phyloP scores from a whole-genome alignment of 2,888 invertebrate genomes.

The Dicyrtomina minuta region DNA sequence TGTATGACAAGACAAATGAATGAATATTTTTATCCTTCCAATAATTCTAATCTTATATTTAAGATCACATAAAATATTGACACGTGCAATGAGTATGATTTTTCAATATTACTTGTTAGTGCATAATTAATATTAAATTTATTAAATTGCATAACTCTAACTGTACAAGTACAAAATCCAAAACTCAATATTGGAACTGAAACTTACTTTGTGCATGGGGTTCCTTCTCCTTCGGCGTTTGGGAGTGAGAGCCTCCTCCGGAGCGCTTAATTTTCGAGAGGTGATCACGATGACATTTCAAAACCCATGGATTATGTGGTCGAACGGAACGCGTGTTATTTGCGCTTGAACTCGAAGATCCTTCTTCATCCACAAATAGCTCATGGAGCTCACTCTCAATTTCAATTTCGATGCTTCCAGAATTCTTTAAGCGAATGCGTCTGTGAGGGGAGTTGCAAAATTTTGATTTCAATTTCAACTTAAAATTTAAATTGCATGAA shows the following conservation, averaged over 20 bases:
- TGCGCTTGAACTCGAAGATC: slow-evolving; percentile 30
- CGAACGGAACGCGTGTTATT: slow-evolving; percentile 34
- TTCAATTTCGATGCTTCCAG: slow-evolving; percentile 56
- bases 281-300: slow-evolving; percentile 60
- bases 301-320: slow-evolving; percentile 61
- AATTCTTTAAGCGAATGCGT: slow-evolving; percentile 56
- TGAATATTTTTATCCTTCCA: no score
- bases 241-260: slow-evolving; percentile 34
- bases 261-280: slow-evolving; percentile 55
- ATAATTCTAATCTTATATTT: no score
- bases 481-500: no score
- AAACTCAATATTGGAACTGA: no score
- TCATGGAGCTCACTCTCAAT: slow-evolving; percentile 54
- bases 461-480: not conserved
- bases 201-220: slow-evolving; percentile 48
- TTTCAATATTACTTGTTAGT: no score
- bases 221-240: slow-evolving; percentile 46
- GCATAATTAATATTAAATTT: no score
- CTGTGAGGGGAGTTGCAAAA: slow-evolving; percentile 50
- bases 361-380: slow-evolving; percentile 54
- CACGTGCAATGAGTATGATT: no score
- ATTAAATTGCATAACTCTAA: no score
- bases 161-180: no score
- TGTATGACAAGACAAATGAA: no score
- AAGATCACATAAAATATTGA: no score